These are phyloP conservation scores for Magallana gigas DNA, from an alignment of 1,140 invertebrate species.

Conservation along the genomic window DNA sequence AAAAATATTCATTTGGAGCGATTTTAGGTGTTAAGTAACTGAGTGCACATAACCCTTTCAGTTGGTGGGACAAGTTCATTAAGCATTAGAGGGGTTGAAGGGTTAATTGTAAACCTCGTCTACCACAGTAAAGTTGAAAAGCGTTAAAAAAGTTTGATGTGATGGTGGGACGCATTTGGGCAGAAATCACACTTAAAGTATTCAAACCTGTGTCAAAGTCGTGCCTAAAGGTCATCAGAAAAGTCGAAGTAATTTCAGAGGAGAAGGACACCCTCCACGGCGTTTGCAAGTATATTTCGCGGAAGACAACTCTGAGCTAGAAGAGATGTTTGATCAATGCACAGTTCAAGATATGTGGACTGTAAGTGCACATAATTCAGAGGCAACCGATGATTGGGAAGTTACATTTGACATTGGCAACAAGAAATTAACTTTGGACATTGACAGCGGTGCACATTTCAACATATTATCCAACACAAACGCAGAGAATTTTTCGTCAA, in stretches of 20 bases:
- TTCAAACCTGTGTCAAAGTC: conserved; percentile 41
- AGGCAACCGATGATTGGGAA: background rate
- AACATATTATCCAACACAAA: conserved; percentile 38
- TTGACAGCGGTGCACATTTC: conserved; percentile 2
- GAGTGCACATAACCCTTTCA: no score
- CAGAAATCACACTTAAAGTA: conserved; percentile 43
- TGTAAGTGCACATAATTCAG: background rate
- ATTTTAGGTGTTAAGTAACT: no score
- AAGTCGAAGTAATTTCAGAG: background rate
- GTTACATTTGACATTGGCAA: conserved; percentile 19
- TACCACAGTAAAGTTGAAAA: no score
- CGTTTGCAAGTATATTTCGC: background rate
- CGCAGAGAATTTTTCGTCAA: conserved; percentile 10
- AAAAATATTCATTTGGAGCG: no score
- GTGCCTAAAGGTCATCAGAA: background rate
- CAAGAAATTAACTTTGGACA: conserved; percentile 56
- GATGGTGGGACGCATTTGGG: conserved; percentile 17
- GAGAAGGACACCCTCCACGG: background rate
- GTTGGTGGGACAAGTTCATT: no score
- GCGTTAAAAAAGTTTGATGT: no score
- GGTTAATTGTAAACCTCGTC: no score
- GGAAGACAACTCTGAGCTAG: background rate
- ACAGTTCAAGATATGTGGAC: conserved; percentile 7
- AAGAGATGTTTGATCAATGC: conserved; percentile 41
- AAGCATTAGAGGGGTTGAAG: no score